phyloP scores from a whole-genome alignment of 2,797 vertebrate genomes.

The Crax fasciolata region DNA sequence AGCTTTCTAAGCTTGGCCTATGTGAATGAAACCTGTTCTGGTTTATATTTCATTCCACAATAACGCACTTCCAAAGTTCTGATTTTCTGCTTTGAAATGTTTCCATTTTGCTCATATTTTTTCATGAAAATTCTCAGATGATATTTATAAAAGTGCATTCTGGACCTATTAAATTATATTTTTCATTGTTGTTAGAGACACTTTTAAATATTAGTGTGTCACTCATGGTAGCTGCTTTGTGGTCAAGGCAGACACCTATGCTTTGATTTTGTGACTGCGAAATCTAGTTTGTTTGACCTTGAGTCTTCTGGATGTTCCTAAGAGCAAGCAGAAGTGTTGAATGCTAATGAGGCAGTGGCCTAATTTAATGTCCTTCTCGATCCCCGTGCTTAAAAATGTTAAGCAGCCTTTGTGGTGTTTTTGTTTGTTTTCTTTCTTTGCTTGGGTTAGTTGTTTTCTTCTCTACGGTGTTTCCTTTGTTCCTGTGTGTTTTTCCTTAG shows the following conservation, averaged over 20 bases:
- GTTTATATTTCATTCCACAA: neutral
- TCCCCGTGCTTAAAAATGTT: neutral
- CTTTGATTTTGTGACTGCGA: neutral
- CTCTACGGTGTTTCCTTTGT: neutral
- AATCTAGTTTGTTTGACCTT: constrained; percentile 2
- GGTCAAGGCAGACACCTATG: constrained; percentile 9
- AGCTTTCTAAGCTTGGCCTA: neutral
- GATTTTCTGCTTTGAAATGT: neutral
- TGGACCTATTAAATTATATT: neutral
- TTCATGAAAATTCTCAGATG: neutral
- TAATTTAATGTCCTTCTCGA: constrained; percentile 13
- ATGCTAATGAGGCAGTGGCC: neutral
- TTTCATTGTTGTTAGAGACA: neutral
- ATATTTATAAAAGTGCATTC: neutral
- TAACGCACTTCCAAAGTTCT: neutral
- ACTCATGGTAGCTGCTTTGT: neutral
- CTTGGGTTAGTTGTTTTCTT: neutral
- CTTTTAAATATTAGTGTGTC: neutral
- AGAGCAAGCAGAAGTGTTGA: neutral
- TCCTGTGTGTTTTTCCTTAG: neutral
- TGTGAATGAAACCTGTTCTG: neutral
- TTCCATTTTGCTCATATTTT: neutral
- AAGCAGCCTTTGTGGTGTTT: neutral
- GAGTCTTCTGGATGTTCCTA: neutral
- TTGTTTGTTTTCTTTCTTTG: neutral